Evolutionary conservation across 2,797 vertebrate species (phyloP).

Genomic region (Gephyroberyx darwinii): DNA sequence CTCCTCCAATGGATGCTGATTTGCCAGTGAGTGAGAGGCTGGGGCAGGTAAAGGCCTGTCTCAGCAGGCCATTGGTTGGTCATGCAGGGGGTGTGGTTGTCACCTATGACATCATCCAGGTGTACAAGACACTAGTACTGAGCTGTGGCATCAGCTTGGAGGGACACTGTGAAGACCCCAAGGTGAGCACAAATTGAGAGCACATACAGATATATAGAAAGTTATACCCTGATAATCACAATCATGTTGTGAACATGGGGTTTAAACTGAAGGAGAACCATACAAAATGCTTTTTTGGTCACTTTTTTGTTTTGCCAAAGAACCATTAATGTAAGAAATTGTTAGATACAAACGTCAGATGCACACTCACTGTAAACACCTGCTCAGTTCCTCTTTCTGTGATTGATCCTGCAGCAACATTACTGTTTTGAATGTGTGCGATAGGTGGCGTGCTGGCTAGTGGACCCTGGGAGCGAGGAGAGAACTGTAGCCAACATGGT

Average conservation of each 20-base stretch:
- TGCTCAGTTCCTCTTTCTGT: background rate
- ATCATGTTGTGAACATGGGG: no score
- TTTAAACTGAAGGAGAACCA: no score
- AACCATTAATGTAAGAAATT: background rate
- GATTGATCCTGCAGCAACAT: background rate
- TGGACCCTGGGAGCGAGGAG: slow-evolving; percentile 90
- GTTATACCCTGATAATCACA: background rate
- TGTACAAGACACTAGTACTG: slow-evolving; percentile 90
- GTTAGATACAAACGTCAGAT: background rate
- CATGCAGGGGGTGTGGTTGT: slow-evolving; percentile 69
- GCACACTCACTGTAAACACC: background rate
- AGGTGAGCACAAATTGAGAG: slow-evolving; percentile 79
- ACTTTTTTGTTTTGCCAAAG: background rate
- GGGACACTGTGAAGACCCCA: slow-evolving; percentile 91
- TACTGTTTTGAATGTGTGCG: slow-evolving; percentile 14
- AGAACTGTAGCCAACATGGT: slow-evolving; percentile 93
- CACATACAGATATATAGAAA: background rate
- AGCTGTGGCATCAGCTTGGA: slow-evolving; percentile 89
- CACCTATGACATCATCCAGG: slow-evolving; percentile 88
- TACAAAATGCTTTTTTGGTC: background rate
- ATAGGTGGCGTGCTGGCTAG: slow-evolving; percentile 95
- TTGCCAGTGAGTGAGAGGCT: slow-evolving; percentile 87
- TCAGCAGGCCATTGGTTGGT: slow-evolving; percentile 71
- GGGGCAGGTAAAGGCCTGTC: slow-evolving; percentile 78
- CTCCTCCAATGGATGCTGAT: slow-evolving; percentile 88